Percentiles rank a stretch among this genome's conserved stretches.
These are phyloP conservation scores for Willowsia nigromaculata DNA, from an alignment of 2,888 invertebrate genomes.

Conservation along the genomic window DNA sequence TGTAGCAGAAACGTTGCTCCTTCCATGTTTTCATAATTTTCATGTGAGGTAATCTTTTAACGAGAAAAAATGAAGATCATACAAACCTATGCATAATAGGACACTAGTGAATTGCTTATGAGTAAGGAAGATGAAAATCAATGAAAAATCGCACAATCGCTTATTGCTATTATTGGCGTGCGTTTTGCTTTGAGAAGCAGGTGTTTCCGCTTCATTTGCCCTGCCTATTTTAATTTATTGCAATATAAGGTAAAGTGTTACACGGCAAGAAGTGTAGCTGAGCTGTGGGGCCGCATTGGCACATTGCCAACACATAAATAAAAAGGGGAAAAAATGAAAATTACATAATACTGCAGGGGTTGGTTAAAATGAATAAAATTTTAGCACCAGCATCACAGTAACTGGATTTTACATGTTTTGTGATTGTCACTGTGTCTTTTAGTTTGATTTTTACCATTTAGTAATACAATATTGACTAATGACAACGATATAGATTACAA, in stretches of 20 bases:
- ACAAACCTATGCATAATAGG: no score
- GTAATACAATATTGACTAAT: slow-evolving; percentile 15
- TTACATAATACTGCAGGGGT: neutral
- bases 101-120: neutral
- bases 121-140: slow-evolving; percentile 63
- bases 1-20: neutral
- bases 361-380: neutral
- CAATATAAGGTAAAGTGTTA: slow-evolving; percentile 40
- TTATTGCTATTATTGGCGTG: slow-evolving; percentile 13
- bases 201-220: slow-evolving; percentile 69
- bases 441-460: no score
- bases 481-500: slow-evolving; percentile 35
- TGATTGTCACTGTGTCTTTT: neutral
- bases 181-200: slow-evolving; percentile 18
- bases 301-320: slow-evolving; percentile 39
- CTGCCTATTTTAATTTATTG: slow-evolving; percentile 39
- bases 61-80: neutral
- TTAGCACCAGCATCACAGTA: neutral
- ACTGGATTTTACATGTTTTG: neutral
- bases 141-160: slow-evolving; percentile 42
- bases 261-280: slow-evolving; percentile 3
- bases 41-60: neutral
- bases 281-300: no score
- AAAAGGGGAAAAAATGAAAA: slow-evolving; percentile 26
- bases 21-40: neutral